A percentile compares a stretch with the other conserved stretches of the same genome.
Conservation (phyloP, 1,140 invertebrate species). For the Trachymyrmex septentrionalis region DNA sequence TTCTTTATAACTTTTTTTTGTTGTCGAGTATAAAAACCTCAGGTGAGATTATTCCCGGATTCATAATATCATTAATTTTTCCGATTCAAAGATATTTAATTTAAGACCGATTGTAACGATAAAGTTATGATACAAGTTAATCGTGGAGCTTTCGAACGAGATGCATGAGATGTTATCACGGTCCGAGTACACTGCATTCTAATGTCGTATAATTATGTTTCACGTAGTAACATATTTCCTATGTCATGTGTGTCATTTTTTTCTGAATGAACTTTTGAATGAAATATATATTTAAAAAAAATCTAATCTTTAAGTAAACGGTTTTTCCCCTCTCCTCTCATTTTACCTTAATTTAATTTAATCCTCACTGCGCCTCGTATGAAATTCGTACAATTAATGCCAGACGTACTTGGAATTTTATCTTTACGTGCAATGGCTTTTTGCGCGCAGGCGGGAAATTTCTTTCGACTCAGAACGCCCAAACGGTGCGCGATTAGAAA, state of each 20-base stretch:
- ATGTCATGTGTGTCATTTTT: conserved; percentile 1
- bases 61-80: not conserved
- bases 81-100: not conserved
- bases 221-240: not conserved
- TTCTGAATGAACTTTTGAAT: conserved; percentile 3
- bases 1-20: no score
- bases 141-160: not conserved
- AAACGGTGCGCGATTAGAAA: conserved; percentile 22
- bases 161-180: not conserved
- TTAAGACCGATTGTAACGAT: not conserved
- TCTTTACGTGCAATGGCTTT: not conserved
- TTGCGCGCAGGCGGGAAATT: not conserved
- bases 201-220: not conserved
- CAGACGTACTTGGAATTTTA: conserved; percentile 22
- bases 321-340: no score
- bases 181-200: not conserved
- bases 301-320: not conserved
- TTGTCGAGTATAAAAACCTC: no score
- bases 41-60: no score
- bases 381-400: not conserved
- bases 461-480: not conserved
- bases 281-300: not conserved
- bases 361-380: no score
- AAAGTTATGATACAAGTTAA: not conserved
- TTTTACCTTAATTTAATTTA: not conserved